These are phyloP conservation scores for Phasianus colchicus DNA, from an alignment of 2,113 vertebrate genomes.

Conservation along the genomic window DNA sequence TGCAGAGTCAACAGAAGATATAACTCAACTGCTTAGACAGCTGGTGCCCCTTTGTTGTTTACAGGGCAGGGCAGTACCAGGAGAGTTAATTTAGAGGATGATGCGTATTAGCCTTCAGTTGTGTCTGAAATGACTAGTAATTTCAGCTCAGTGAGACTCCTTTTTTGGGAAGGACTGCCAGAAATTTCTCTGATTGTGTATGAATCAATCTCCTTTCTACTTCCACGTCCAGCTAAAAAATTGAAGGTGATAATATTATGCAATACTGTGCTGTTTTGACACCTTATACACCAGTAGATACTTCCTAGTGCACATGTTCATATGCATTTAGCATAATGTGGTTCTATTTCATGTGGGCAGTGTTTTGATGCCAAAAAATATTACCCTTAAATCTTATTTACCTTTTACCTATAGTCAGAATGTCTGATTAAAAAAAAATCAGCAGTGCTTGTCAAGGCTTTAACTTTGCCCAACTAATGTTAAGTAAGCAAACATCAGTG, in stretches of 20 bases:
- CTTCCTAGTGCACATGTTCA: neutral
- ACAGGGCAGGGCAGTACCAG: neutral
- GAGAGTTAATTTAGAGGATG: neutral
- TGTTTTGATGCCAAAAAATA: neutral
- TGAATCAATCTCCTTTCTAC: neutral
- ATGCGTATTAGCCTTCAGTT: neutral
- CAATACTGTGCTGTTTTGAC: neutral
- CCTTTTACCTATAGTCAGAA: neutral
- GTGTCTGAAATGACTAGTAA: neutral
- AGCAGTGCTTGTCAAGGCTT: neutral
- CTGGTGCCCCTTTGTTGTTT: neutral
- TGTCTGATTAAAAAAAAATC: neutral
- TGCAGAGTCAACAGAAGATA: neutral
- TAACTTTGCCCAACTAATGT: neutral
- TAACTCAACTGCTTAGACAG: neutral
- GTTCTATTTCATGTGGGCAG: neutral
- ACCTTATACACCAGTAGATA: neutral
- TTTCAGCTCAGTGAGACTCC: neutral
- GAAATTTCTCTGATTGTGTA: neutral
- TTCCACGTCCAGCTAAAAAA: neutral
- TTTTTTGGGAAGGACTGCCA: neutral
- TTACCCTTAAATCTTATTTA: neutral
- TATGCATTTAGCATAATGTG: fast-evolving
- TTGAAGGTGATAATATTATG: neutral
- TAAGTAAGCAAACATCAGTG: neutral